These are phyloP conservation scores for Lycia hirtaria DNA, from an alignment of 2,888 invertebrate species.

Conservation along the genomic window DNA sequence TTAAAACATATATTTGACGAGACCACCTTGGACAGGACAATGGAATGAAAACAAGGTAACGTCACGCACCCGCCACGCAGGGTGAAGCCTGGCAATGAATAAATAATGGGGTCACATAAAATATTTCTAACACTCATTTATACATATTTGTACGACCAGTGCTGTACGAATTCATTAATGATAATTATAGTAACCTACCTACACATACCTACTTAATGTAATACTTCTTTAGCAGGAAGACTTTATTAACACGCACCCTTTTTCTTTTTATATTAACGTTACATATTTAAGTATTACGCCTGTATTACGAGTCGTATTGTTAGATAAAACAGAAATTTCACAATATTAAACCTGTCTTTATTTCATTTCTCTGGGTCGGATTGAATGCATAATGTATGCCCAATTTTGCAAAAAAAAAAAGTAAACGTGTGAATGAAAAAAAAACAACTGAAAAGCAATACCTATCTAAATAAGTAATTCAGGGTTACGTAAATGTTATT, in stretches of 20 bases:
- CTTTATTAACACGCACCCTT: neutral
- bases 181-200: neutral
- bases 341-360: neutral
- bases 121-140: conserved; percentile 18
- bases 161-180: conserved; percentile 16
- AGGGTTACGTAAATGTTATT: neutral
- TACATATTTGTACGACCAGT: conserved; percentile 1
- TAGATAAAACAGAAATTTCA: neutral
- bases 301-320: neutral
- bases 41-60: conserved; percentile 29
- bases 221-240: neutral
- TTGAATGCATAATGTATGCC: neutral
- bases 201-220: neutral
- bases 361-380: neutral
- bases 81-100: conserved; percentile 28
- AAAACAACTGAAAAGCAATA: neutral
- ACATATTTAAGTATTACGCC: neutral
- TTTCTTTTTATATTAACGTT: neutral
- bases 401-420: neutral
- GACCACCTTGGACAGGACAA: conserved; percentile 19
- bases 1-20: conserved; percentile 9
- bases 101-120: conserved; percentile 35
- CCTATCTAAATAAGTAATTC: neutral
- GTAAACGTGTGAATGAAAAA: neutral
- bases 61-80: conserved; percentile 15